Conservation (phyloP, 2,888 invertebrate genomes). For the Fragum sueziense region DNA sequence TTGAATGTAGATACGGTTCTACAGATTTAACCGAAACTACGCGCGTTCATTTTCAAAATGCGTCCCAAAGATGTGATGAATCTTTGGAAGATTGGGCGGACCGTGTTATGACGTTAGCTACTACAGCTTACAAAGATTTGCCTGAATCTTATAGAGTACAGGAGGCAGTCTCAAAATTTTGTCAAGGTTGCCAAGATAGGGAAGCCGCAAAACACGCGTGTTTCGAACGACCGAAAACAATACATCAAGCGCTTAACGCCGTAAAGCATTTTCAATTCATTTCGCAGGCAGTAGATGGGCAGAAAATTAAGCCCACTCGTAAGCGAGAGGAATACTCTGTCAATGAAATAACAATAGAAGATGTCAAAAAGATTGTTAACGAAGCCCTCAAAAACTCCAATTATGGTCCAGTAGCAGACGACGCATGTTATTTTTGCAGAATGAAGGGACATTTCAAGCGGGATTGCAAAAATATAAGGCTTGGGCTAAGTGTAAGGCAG, state of each 20-base stretch:
- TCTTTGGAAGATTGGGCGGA: conserved; percentile 41
- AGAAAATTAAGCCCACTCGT: background rate
- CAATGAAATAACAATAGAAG: background rate
- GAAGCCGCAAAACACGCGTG: conserved; percentile 38
- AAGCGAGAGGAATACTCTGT: background rate
- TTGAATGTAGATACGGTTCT: conserved; percentile 24
- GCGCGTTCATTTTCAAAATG: conserved; percentile 22
- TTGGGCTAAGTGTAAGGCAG: background rate
- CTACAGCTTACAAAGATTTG: conserved; percentile 42
- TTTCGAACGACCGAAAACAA: conserved; percentile 25
- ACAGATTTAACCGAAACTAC: conserved; percentile 22
- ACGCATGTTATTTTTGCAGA: conserved; percentile 11
- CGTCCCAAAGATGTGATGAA: conserved; percentile 15
- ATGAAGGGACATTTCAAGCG: background rate
- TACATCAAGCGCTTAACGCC: conserved; percentile 31
- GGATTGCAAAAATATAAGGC: background rate
- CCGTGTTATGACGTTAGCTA: conserved; percentile 36
- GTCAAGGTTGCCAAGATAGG: conserved; percentile 43
- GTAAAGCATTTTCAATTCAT: conserved; percentile 38
- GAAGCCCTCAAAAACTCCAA: background rate
- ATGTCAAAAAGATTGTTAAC: background rate
- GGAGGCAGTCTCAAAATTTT: conserved; percentile 41
- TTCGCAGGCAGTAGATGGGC: conserved; percentile 35
- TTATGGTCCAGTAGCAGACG: background rate
- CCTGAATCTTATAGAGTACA: conserved; percentile 27